phyloP scores from a whole-genome alignment of 2,797 vertebrate species.

The Dipus sagitta region DNA sequence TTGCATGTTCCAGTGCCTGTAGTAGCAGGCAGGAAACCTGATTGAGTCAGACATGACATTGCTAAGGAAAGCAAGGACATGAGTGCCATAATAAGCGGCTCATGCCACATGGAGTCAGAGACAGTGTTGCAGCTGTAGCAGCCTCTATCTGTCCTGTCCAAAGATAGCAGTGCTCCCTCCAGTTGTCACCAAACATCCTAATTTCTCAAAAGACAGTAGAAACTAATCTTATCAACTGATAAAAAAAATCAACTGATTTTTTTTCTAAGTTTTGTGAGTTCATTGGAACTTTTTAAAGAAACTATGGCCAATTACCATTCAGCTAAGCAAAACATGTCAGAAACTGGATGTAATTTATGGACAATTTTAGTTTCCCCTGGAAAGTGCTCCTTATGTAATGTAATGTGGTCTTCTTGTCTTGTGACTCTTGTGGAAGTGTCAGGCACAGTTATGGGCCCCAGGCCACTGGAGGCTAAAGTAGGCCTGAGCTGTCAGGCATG shows the following conservation, averaged over 20 bases:
- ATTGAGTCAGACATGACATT: neutral
- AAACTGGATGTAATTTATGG: neutral
- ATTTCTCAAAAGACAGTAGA: conserved; percentile 52
- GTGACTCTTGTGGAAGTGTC: neutral
- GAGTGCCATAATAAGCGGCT: neutral
- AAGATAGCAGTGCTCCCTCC: neutral
- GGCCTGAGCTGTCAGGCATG: no score
- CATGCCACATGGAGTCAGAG: neutral
- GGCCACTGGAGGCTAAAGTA: no score
- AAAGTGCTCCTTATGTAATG: neutral
- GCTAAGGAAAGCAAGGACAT: neutral
- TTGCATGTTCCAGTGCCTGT: neutral
- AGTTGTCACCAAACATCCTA: neutral
- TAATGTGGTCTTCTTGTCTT: neutral
- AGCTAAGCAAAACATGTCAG: conserved; percentile 42
- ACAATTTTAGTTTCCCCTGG: neutral
- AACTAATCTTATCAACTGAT: conserved; percentile 31
- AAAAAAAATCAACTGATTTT: neutral
- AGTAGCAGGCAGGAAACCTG: neutral
- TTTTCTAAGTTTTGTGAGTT: neutral
- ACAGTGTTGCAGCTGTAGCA: neutral
- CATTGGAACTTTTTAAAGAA: neutral
- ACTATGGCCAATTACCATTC: neutral
- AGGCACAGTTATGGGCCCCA: no score
- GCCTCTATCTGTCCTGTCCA: no score